Evolutionary conservation across 2,113 vertebrate genomes (phyloP).

Genomic region (Stegostoma tigrinum): DNA sequence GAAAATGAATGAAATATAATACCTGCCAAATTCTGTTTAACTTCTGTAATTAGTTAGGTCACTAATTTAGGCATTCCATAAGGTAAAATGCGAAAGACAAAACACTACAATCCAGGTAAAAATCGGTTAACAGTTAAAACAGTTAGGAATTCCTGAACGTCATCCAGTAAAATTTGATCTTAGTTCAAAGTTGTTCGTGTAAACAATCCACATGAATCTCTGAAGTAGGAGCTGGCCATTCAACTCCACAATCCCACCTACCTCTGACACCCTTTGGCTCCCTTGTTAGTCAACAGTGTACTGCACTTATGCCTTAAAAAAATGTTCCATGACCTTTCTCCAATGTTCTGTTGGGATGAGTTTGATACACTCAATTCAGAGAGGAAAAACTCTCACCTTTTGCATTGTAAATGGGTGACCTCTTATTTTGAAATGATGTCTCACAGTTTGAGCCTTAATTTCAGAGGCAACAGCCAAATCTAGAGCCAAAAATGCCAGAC

Average conservation of each 20-base stretch:
- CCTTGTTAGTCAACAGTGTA: no score
- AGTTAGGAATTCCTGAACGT: neutral
- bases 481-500: neutral
- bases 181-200: neutral
- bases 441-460: neutral
- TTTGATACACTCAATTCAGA: no score
- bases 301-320: no score
- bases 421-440: no score
- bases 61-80: neutral
- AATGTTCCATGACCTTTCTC: no score
- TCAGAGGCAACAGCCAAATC: neutral
- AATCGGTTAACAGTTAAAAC: neutral
- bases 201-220: neutral
- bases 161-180: neutral
- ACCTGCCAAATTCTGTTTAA: neutral
- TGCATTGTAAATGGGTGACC: no score
- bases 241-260: no score
- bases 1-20: neutral
- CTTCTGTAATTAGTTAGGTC: neutral
- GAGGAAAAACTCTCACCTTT: no score
- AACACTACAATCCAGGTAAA: neutral
- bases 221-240: no score
- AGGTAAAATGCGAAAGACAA: neutral
- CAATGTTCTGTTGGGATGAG: no score
- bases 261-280: no score